Evolutionary conservation across 2,113 vertebrate genomes (phyloP).

Genomic region (Gyps fulvus): DNA sequence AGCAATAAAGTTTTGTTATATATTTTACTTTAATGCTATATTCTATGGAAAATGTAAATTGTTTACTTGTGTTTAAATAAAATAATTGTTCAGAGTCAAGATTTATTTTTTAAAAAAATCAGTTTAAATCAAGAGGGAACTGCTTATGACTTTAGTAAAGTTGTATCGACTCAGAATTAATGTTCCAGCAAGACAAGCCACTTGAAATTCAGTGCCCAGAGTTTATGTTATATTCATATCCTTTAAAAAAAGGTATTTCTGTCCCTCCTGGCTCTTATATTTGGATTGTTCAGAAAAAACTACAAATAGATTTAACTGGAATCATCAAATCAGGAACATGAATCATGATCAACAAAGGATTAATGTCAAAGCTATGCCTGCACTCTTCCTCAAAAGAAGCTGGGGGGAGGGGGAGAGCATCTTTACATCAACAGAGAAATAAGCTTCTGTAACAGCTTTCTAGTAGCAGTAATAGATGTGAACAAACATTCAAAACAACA

Average conservation of each 20-base stretch:
- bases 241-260: neutral
- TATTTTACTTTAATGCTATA: neutral
- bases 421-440: neutral
- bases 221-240: neutral
- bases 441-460: neutral
- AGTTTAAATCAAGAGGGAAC: neutral
- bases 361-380: neutral
- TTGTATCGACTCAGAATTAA: neutral
- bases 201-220: neutral
- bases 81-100: neutral
- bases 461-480: neutral
- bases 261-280: neutral
- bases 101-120: neutral
- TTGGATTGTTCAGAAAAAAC: neutral
- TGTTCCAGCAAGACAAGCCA: neutral
- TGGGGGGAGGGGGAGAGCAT: fast-evolving
- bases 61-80: neutral
- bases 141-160: neutral
- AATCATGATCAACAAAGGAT: neutral
- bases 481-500: neutral
- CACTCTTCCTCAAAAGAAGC: neutral
- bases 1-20: neutral
- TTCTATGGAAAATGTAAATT: neutral
- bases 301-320: neutral
- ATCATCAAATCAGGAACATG: neutral